Conservation (phyloP, 35 echinoderm and acorn worm species). For the Apostichopus californicus region DNA sequence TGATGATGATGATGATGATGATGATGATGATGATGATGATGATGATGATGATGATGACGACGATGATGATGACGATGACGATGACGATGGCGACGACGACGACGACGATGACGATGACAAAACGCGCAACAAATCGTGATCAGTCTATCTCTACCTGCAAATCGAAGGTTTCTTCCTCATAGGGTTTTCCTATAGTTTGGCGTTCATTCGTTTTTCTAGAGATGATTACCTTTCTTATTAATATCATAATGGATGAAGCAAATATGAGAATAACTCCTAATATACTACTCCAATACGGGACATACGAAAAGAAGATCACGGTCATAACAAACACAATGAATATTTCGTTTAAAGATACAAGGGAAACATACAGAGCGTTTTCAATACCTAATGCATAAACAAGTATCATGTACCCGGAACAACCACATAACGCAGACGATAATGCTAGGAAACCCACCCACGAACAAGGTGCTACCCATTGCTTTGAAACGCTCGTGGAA, state of each 20-base stretch:
- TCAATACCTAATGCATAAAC: neutral
- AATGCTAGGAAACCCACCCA: neutral
- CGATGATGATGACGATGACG: too few species aligned
- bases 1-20: too few species aligned
- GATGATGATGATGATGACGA: too few species aligned
- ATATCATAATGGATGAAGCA: conserved; percentile 9
- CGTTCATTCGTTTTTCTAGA: neutral
- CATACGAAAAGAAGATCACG: neutral
- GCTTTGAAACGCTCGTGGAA: neutral
- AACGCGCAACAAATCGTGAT: too few species aligned
- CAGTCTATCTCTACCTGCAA: too few species aligned
- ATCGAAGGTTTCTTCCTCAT: neutral
- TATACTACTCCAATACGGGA: conserved; percentile 1
- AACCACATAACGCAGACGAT: neutral
- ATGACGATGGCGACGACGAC: too few species aligned
- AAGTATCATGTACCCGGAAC: neutral
- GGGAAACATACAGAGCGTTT: conserved; percentile 31
- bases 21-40: too few species aligned
- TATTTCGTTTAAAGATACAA: conserved; percentile 22
- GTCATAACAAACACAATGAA: neutral
- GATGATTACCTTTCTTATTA: neutral
- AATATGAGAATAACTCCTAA: conserved; percentile 1
- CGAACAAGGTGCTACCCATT: neutral
- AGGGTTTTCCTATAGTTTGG: neutral
- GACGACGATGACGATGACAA: too few species aligned